Evolutionary conservation across 2,797 vertebrate species (phyloP), one percentile per base, ranked within the genome.

Genomic region (Microhierax caerulescens): DNA sequence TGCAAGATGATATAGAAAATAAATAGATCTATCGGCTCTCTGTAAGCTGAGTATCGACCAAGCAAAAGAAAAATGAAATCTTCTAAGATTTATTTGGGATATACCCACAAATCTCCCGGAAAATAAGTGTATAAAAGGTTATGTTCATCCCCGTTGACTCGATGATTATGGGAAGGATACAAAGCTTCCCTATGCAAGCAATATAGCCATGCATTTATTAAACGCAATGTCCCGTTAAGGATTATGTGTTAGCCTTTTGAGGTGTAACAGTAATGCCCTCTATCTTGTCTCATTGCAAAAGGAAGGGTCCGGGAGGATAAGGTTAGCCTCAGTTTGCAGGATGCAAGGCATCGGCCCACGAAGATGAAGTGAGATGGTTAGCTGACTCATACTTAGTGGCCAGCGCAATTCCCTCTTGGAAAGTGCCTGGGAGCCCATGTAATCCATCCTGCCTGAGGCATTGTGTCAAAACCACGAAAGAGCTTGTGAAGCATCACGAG

Each of bases 51-150:
- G 36, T 25, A 93, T 95, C 32, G 28, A 94, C 72, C 56, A 32
- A 0, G 0, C 0, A 1, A 20, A 63, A 64, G 64, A 91, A 51
- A 94, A 96, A 94, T 85, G 60, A 80, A 77, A 63, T 56, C 74
- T 90, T 28, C 79, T 17, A 5, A 28, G 91, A 93, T 91, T 88
- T 95, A 89, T 93, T 68, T 45, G 64, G 53, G 39, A 90, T 93
- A 21, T 1, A 34, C 48, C 32, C 80, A 4, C 45, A 68, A 48
- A 34, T 41, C 59, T 45, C 48, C 17, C 1, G 56, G 30, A 63
- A 83, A 39, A 56, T 37, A 53, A 91, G 72, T 64, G 5, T 4
- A 32, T 48, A 21, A 88, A 76, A 70, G 60, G 78, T 22, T 77
- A 23, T 18, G 43, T 56, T 83, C 88, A 25, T 83, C 68, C 76